Base-by-base conservation (phyloP, 2,888 invertebrate genomes). In the Syrista parreyssii region DNA sequence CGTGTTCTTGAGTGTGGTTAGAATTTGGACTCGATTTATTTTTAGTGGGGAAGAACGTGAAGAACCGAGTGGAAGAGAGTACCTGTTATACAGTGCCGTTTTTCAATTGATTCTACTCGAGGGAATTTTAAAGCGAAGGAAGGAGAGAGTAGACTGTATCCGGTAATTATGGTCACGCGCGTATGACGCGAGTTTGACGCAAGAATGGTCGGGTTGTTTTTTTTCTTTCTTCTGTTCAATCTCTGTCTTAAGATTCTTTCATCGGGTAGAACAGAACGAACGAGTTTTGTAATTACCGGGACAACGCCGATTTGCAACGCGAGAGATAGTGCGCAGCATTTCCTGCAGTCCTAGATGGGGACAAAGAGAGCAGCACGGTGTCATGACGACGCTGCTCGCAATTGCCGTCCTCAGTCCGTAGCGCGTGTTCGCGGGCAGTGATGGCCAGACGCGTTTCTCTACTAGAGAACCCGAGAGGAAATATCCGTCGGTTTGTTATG, bases 151-250 rank as follows among this genome's bases (percentile, higher is more conserved):
- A 55, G 55, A 55, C 9, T 71, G 31, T 71, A 15, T 15, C 12
- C 71, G 12, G 32, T 71, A 9, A 32, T 32, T 30, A 71, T 71
- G 71, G 71, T 71, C 71, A 71, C 71, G 71, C 71, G 71, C 71
- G 12, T 33, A 33, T 71, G 71, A 71, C 71, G 71, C 71, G 71
- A 71, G 71, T 30, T 71, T 71, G 33, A 76, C 68, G 78, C 32
- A 15, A n/a, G 73, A 40, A 68, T 75, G 71, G 31, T 69, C 74
- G 69, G 40, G 36, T 34, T 15, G 12, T 35, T 68, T 36, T 15
- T 76, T 76, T 78, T 77, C 75, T 71, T 74, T 76, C 9, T 55
- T 55, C 55, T 55, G 23, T 55, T 55, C 23, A 55, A 23, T 55
- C 55, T 23, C 23, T 55, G 23, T 55, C 55, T 55, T 9, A 23